phyloP scores from a whole-genome alignment of 2,113 vertebrate species.

The Muntiacus reevesi region DNA sequence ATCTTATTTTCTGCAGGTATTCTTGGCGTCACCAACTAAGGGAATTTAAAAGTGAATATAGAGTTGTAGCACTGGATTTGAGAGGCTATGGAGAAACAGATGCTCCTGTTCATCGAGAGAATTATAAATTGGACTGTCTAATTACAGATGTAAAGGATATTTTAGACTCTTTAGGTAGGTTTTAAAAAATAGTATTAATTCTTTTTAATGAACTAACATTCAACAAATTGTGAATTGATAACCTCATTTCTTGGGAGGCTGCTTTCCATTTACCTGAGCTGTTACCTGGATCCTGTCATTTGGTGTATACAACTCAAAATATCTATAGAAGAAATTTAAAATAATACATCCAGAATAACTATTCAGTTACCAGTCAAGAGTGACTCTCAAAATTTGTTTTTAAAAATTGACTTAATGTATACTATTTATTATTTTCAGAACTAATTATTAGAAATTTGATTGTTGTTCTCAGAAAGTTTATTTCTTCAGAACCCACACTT shows the following conservation, averaged over 20 bases:
- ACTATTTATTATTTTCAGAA: slow-evolving; percentile 30
- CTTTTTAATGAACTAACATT: slow-evolving; percentile 10
- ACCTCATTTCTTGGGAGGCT: neutral
- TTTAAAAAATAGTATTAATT: neutral
- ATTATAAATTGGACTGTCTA: slow-evolving; percentile 92
- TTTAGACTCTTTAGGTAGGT: slow-evolving; percentile 94
- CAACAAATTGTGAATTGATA: neutral
- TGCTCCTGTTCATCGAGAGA: slow-evolving; percentile 87
- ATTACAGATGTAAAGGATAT: slow-evolving; percentile 97
- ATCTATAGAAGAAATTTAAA: neutral
- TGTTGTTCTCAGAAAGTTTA: neutral
- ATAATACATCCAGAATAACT: neutral
- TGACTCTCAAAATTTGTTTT: slow-evolving; percentile 11
- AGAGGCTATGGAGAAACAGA: slow-evolving; percentile 97
- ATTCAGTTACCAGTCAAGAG: neutral
- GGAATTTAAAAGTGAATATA: slow-evolving; percentile 98
- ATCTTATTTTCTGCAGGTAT: slow-evolving; percentile 84
- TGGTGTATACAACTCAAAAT: neutral
- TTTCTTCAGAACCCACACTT: neutral
- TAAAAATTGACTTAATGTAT: neutral
- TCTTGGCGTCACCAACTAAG: slow-evolving; percentile 97
- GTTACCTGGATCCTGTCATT: neutral
- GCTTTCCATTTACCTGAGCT: neutral
- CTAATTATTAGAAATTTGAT: slow-evolving; percentile 20
- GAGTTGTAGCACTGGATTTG: slow-evolving; percentile 96